Base-by-base conservation (phyloP, 2,113 vertebrate genomes). In the Brienomyrus longianalis region DNA sequence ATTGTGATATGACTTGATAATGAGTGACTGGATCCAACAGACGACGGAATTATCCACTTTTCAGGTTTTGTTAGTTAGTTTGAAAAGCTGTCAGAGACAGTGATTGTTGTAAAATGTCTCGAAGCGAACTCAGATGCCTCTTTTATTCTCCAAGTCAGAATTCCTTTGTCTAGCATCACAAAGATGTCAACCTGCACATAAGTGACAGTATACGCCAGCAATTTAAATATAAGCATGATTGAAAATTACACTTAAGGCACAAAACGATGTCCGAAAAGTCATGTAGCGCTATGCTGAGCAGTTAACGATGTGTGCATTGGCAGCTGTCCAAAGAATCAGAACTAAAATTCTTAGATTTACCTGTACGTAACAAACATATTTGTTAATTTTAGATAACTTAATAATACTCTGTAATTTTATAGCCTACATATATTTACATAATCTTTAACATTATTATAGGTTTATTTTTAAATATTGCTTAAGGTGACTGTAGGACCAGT, bases 1-100 rank as follows among this genome's bases (percentile, higher is more conserved):
- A 87, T 27, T n/a, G 85, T 54, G 51, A 54, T 87, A 56, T 87
- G 85, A 56, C 85, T 87, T 35, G 51, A 54, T 87, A 87, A 87
- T 87, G 85, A 87, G 85, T 52, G 51, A 87, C 85, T 54, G n/a
- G n/a, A 52, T 51, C 51, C 51, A 87, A 54, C 85, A 87, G 27
- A 31, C 47, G 51, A 87, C 19, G 27, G 7, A 54, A 87, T 87
- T 87, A 87, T 27, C 85, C 51, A 87, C 85, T 87, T 87, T 87
- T 35, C 48, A 19, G 50, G 85, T 87, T 86, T 87, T 87, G 85
- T 87, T 54, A 54, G 85, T 87, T 35, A 54, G 11, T 54, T 15
- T 87, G 51, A 52, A 87, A 54, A 87, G 51, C 85, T 87, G 85
- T 87, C 50, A 87, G 85, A 35, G n/a, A 10, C n/a, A 19, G 50